Base-by-base conservation (phyloP, 2,888 invertebrate genomes). In the Drosophila suboccidentalis region DNA sequence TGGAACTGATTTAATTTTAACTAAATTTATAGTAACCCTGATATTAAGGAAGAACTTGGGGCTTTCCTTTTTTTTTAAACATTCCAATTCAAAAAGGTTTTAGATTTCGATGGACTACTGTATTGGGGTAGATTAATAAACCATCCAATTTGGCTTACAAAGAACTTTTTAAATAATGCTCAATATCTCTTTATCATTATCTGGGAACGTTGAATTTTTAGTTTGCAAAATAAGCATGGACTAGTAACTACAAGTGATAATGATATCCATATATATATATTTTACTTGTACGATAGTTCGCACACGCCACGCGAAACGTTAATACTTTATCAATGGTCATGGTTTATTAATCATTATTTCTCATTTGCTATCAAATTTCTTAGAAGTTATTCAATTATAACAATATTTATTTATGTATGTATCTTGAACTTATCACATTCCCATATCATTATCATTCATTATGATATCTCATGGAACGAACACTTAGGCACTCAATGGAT, bases 311-410 rank as follows among this genome's bases (percentile, higher is more conserved):
- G 29, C 29, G 29, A 29, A 17, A 15, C 15, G 65, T 61, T 72
- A 60, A 53, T 38, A 44, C 64, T 77, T 80, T 60, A 64, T 83
- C 68, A 26, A 38, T 51, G 58, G 15, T 75, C 47, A 36, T 54
- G 26, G 15, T 54, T 63, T 49, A 47, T 58, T 41, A 17, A 15
- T 44, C 61, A 39, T 66, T 50, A 29, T 32, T 70, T 51, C 50
- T 65, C 38, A 29, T 38, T 63, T 74, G 26, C 22, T 9, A 53
- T 46, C 38, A 26, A 36, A 67, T 39, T 53, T 62, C 39, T 63
- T n/a, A 13, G 54, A 10, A 59, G 58, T 73, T 63, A 51, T 41
- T 67, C 41, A 43, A 41, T 41, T 38, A 38, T 38, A 58, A 38
- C 29, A 58, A 29, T 38, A 17, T 26, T 26, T 47, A 36, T 46